phyloP scores from a whole-genome alignment of 2,797 vertebrate species.

The Syndactyla subalaris region DNA sequence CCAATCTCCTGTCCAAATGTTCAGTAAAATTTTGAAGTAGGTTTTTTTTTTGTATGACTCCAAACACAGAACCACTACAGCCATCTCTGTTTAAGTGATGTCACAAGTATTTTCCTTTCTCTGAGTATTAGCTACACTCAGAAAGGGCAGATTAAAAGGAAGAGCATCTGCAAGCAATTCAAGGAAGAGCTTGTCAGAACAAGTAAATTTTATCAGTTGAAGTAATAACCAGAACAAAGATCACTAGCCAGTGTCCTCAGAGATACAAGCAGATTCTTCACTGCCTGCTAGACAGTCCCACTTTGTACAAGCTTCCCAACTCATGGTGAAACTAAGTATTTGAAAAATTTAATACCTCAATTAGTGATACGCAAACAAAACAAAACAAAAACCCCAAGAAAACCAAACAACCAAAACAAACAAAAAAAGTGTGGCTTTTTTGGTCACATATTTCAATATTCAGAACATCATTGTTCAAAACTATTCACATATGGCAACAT shows the following conservation, averaged over 20 bases:
- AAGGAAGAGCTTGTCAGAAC: not conserved
- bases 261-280: not conserved
- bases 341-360: not conserved
- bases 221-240: not conserved
- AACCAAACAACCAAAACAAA: not conserved
- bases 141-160: not conserved
- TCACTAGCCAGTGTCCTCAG: not conserved
- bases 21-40: not conserved
- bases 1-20: not conserved
- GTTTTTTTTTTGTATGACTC: not conserved
- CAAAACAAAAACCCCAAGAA: not conserved
- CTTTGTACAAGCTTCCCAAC: not conserved
- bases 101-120: not conserved
- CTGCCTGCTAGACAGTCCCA: not conserved
- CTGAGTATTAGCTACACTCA: not conserved
- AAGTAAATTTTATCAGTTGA: not conserved
- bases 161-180: not conserved
- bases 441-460: not conserved
- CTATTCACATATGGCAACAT: not conserved
- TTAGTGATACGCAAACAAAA: not conserved
- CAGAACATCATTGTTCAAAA: not conserved
- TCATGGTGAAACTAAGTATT: not conserved
- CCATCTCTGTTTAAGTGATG: not conserved
- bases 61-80: not conserved
- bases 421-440: not conserved